Conservation (phyloP, 2,797 vertebrate genomes). For the Furcifer pardalis region DNA sequence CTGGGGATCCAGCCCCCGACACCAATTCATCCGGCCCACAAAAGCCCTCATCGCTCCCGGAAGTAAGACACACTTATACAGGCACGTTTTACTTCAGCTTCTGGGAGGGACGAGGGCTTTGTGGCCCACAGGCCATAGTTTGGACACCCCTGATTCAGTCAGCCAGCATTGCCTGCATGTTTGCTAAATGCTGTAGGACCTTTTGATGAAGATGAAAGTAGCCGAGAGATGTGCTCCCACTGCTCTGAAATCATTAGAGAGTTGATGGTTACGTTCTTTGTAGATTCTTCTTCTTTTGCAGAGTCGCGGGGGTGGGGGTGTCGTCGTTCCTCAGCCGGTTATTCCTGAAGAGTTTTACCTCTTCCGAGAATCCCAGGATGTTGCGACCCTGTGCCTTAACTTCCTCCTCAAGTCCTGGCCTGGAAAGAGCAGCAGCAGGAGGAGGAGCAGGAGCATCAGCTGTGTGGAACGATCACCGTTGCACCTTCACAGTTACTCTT, state of each 20-base stretch:
- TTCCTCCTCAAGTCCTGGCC: conserved; percentile 1
- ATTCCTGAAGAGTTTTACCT: background rate
- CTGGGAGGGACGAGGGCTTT: too few relatives aligned
- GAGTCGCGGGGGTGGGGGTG: rapidly evolving
- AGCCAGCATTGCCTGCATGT: background rate
- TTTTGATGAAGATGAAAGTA: background rate
- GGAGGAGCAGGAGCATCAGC: background rate
- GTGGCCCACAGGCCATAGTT: too few relatives aligned
- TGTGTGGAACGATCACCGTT: background rate
- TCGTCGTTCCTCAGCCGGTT: conserved; percentile 1
- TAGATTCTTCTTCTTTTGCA: background rate
- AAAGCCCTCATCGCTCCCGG: too few relatives aligned
- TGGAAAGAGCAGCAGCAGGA: background rate
- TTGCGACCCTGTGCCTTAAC: conserved; percentile 79
- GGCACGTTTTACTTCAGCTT: too few relatives aligned
- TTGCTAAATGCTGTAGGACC: background rate
- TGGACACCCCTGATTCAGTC: too few relatives aligned
- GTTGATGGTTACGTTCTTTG: background rate
- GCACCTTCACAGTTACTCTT: background rate
- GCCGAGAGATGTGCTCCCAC: background rate
- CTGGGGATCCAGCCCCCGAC: too few relatives aligned
- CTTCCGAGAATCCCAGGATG: conserved; percentile 3
- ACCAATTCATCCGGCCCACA: too few relatives aligned
- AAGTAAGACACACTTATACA: too few relatives aligned
- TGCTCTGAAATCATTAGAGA: rapidly evolving